These are phyloP conservation scores for Diprion similis DNA, from an alignment of 1,140 invertebrate species.

Conservation along the genomic window DNA sequence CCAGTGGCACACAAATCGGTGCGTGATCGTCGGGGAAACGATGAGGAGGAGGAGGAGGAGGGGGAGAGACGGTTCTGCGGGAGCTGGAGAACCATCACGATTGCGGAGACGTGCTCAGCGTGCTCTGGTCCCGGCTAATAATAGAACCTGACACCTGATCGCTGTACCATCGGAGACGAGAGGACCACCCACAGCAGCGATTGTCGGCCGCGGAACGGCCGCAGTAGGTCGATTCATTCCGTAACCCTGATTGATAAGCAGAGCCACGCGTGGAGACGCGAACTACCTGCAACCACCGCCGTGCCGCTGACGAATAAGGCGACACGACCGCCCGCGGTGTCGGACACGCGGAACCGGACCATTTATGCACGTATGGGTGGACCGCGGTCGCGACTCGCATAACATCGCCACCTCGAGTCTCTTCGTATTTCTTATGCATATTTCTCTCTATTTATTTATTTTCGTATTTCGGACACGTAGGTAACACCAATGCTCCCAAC, in stretches of 20 bases:
- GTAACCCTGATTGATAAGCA: constrained; percentile 48
- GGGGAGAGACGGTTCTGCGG: not conserved
- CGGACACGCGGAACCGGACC: constrained; percentile 21
- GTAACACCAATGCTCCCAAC: too few relatives aligned
- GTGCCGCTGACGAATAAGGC: constrained; percentile 32
- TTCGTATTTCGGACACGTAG: not conserved
- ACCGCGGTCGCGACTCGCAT: constrained; percentile 20
- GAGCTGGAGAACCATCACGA: constrained; percentile 23
- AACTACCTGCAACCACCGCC: too few relatives aligned
- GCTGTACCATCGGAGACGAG: not conserved
- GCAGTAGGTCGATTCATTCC: constrained; percentile 29
- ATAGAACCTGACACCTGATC: constrained; percentile 18
- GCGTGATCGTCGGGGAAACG: not conserved
- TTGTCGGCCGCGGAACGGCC: constrained; percentile 35
- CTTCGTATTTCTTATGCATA: not conserved
- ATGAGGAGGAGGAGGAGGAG: too few relatives aligned
- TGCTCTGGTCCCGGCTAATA: constrained; percentile 8
- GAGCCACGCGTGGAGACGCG: constrained; percentile 36
- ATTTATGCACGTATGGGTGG: constrained; percentile 31
- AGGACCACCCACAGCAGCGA: constrained; percentile 24
- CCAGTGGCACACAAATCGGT: not conserved
- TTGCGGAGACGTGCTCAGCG: not conserved
- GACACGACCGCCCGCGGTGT: constrained; percentile 33
- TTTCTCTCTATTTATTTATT: not conserved
- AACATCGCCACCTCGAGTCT: not conserved